Conservation (phyloP, 2,797 vertebrate genomes). For the Moxostoma hubbsi region DNA sequence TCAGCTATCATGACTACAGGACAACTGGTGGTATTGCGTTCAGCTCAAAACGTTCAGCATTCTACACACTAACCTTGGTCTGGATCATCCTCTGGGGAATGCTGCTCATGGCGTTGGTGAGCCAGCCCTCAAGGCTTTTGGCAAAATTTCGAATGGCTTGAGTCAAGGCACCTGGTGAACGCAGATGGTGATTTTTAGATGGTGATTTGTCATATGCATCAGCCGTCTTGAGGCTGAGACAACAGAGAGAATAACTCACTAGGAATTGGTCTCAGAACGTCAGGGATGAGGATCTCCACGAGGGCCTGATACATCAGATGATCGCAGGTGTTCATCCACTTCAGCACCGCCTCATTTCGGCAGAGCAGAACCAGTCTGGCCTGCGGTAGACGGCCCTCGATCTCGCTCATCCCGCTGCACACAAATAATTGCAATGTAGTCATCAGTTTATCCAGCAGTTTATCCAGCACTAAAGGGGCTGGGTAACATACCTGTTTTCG, state of each 20-base stretch:
- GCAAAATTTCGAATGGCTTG: constrained; percentile 99
- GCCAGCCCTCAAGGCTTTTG: constrained; percentile 98
- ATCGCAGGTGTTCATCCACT: constrained; percentile 97
- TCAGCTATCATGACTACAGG: too few relatives aligned
- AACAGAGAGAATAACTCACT: constrained; percentile 79
- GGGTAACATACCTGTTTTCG: constrained; percentile 76
- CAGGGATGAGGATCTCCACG: constrained; percentile 97
- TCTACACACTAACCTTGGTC: constrained; percentile 85
- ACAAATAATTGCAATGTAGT: not conserved
- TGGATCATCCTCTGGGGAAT: constrained; percentile 93
- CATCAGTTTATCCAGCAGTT: too few relatives aligned
- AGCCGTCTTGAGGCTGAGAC: not conserved
- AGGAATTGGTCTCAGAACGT: constrained; percentile 96
- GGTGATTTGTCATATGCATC: too few relatives aligned
- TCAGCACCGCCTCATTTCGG: constrained; percentile 87
- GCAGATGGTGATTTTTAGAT: too few relatives aligned
- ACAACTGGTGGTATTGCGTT: not conserved
- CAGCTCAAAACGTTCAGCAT: too few relatives aligned
- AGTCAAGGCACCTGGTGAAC: constrained; percentile 89
- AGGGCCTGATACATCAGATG: constrained; percentile 97
- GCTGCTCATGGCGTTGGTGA: constrained; percentile 93
- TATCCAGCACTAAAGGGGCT: not conserved
- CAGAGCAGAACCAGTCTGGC: constrained; percentile 87
- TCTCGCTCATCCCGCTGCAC: constrained; percentile 79
- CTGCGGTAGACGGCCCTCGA: constrained; percentile 83